Evolutionary conservation across 2,888 invertebrate species (phyloP).

Genomic region (Phytoseiulus persimilis): DNA sequence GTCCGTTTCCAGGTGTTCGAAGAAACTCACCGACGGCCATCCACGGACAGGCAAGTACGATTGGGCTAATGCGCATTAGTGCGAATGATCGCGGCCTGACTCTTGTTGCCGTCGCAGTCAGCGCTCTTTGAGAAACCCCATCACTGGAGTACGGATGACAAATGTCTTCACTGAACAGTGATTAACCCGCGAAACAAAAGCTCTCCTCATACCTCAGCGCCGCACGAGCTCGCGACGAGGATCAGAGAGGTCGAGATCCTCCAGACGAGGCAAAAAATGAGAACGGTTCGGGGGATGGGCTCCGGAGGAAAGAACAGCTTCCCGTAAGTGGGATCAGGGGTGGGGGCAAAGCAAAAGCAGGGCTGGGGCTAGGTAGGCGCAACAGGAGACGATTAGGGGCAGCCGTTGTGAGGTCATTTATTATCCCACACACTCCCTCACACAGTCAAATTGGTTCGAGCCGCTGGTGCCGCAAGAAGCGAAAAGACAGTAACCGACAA

Average conservation of each 20-base stretch:
- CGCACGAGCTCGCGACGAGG: background rate
- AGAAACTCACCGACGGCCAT: background rate
- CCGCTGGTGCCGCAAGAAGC: background rate
- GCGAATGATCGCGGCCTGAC: background rate
- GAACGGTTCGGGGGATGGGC: background rate
- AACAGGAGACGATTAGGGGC: conserved; percentile 38
- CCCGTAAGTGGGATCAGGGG: background rate
- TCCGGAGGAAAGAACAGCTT: background rate
- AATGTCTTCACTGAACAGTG: conserved; percentile 25
- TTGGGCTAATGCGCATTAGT: background rate
- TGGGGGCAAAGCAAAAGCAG: background rate
- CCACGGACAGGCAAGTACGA: background rate
- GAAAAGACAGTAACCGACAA: background rate
- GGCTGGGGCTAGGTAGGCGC: background rate
- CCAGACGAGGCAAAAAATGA: background rate
- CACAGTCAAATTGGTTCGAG: conserved; percentile 28
- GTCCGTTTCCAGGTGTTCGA: background rate
- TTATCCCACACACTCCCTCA: conserved; percentile 13
- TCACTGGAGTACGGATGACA: background rate
- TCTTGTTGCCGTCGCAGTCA: background rate
- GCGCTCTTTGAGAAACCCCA: background rate
- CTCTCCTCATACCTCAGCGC: background rate
- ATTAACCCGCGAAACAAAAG: conserved; percentile 21
- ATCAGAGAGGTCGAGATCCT: background rate
- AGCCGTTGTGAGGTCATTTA: conserved; percentile 38